phyloP scores from a whole-genome alignment of 2,888 invertebrate species.

The Dromius quadrimaculatus region DNA sequence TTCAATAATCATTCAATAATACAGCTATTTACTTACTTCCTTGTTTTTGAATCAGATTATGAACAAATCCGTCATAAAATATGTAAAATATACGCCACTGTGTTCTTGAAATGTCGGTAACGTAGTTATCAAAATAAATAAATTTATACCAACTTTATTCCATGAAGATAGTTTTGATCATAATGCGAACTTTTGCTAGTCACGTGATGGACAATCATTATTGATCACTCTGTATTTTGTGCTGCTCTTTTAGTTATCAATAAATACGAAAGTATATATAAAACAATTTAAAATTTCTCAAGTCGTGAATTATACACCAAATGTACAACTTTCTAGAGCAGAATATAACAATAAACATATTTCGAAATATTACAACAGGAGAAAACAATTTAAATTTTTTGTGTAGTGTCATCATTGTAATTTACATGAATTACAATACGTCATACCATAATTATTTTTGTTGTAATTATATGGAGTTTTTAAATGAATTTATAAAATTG shows the following conservation, averaged over 20 bases:
- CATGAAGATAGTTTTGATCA: no score
- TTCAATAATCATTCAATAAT: no score
- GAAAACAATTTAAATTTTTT: constrained; percentile 35
- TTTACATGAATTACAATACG: constrained; percentile 39
- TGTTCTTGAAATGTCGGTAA: no score
- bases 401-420: constrained; percentile 29
- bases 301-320: constrained; percentile 5
- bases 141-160: no score
- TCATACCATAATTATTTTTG: constrained; percentile 61
- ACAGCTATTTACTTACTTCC: no score
- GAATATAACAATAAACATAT: constrained; percentile 9
- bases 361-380: constrained; percentile 36
- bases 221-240: no score
- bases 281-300: constrained; percentile 23
- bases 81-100: no score
- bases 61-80: no score
- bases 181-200: no score
- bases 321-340: constrained; percentile 9
- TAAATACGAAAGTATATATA: neutral
- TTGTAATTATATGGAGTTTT: constrained; percentile 63
- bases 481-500: constrained; percentile 55
- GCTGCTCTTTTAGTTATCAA: no score
- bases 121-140: no score
- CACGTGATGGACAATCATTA: neutral
- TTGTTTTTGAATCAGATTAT: no score